Percentiles rank a stretch among this genome's conserved stretches.
These are phyloP conservation scores for Rotaria magnacalcarata DNA, from an alignment of 2,888 invertebrate genomes.

Conservation along the genomic window DNA sequence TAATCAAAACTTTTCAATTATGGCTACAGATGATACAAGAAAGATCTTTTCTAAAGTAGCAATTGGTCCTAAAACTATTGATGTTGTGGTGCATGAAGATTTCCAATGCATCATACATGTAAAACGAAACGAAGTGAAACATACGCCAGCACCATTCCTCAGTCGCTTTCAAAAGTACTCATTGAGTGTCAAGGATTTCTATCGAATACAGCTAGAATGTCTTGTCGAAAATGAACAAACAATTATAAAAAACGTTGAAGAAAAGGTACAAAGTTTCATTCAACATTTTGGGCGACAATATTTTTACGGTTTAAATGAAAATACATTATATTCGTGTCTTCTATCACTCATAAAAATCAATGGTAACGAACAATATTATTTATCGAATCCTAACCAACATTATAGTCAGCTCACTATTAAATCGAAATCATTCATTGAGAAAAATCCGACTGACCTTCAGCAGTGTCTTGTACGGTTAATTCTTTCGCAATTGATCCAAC, in stretches of 20 bases:
- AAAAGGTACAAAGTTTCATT: not conserved
- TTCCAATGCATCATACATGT: not conserved
- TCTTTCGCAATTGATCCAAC: not conserved
- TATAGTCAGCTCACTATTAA: not conserved
- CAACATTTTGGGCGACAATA: constrained; percentile 1
- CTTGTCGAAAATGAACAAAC: not conserved
- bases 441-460: not conserved
- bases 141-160: not conserved
- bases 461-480: not conserved
- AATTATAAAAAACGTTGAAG: not conserved
- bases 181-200: not conserved
- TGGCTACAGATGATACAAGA: constrained; percentile 7
- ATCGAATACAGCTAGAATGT: not conserved
- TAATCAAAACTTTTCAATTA: constrained; percentile 17
- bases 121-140: not conserved
- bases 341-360: not conserved
- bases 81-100: too few relatives aligned
- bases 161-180: constrained; percentile 28
- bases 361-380: not conserved
- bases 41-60: constrained; percentile 5
- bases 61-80: not conserved
- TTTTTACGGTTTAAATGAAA: not conserved
- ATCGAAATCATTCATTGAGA: not conserved
- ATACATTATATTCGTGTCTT: constrained; percentile 17
- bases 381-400: not conserved